Evolutionary conservation across 1,140 invertebrate species (phyloP), one percentile per base, ranked within the genome.

Genomic region (Charaxes varanes): DNA sequence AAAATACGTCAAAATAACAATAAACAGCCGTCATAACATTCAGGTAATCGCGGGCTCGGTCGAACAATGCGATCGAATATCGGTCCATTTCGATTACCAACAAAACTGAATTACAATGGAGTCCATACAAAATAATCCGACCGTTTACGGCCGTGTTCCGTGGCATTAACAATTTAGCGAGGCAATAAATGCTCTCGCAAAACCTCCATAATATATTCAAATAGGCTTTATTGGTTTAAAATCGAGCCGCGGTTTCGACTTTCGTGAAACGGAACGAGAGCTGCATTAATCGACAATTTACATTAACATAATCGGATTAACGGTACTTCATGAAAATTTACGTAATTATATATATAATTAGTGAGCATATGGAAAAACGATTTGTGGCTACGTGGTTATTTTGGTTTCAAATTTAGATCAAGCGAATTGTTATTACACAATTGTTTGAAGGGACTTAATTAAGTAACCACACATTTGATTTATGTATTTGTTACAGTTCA

Each of bases 141-240:
- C 40, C 56, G 36, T 69, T 69, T 65, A 63, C 54, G 59, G 65
- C 48, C 62, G 38, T 65, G 59, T 65, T 65, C 56, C 62, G 60
- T 52, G 59, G 62, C 56, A 65, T 68, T 65, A 62, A 65, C 65
- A 68, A 64, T 68, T 68, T 68, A 64, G 55, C 62, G 36, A 41
- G 51, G 56, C 56, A 60, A 62, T 65, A 68, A 68, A 68, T 49
- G 54, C 59, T 67, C 61, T 64, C 64, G 63, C 63, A 52, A 67
- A 49, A 54, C 44, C 51, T 43, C 45, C 46, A 22, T 61, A 53
- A 58, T 60, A 47, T 47, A 47, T 47, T 47, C 44, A 41, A 47
- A 47, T 41, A 41, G 23, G 36, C 41, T 47, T 47, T 41, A 47
- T 47, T 47, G 44, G 44, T 41, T 41, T 47, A 41, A 41, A 41